Evolutionary conservation across 37 sponge, comb jelly and placozoan species (phyloP).

Genomic region (Theonella swinhoei): DNA sequence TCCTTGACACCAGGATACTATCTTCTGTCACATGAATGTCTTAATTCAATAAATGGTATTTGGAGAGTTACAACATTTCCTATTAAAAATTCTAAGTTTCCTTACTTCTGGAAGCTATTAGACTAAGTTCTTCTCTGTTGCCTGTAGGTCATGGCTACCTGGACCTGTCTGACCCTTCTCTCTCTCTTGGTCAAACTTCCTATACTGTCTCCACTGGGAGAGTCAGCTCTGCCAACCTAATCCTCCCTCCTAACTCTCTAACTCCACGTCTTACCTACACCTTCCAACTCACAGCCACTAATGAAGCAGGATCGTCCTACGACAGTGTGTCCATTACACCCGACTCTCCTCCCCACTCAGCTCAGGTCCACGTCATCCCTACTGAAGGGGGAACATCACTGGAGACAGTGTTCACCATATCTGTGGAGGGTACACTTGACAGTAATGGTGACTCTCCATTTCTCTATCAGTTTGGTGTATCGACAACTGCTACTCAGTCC

Average conservation of each 20-base stretch:
- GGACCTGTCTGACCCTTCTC: slow-evolving; percentile 1
- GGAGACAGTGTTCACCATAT: slow-evolving; percentile 45
- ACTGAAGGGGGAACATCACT: slow-evolving; percentile 53
- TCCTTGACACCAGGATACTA: too few relatives aligned
- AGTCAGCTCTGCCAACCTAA: slow-evolving; percentile 20
- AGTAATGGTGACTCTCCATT: slow-evolving; percentile 29
- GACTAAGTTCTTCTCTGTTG: too few relatives aligned
- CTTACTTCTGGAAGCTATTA: too few relatives aligned
- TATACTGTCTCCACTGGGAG: neutral
- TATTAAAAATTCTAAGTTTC: too few relatives aligned
- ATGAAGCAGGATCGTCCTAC: slow-evolving; percentile 18
- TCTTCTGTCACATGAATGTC: too few relatives aligned
- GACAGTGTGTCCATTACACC: slow-evolving; percentile 28
- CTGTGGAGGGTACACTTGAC: slow-evolving; percentile 15
- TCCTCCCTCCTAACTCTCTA: slow-evolving; percentile 34
- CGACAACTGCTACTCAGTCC: neutral
- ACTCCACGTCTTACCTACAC: slow-evolving; percentile 30
- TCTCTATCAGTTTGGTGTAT: slow-evolving; percentile 66
- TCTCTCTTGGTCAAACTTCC: slow-evolving; percentile 11
- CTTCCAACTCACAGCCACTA: slow-evolving; percentile 53
- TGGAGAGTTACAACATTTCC: too few relatives aligned
- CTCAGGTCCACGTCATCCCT: slow-evolving; percentile 23
- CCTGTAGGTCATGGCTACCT: slow-evolving; percentile 54
- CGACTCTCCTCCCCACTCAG: slow-evolving; percentile 27
- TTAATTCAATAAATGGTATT: too few relatives aligned